Base-by-base conservation (phyloP, 2,888 invertebrate species). In the Eueremaeus valkanovi region DNA sequence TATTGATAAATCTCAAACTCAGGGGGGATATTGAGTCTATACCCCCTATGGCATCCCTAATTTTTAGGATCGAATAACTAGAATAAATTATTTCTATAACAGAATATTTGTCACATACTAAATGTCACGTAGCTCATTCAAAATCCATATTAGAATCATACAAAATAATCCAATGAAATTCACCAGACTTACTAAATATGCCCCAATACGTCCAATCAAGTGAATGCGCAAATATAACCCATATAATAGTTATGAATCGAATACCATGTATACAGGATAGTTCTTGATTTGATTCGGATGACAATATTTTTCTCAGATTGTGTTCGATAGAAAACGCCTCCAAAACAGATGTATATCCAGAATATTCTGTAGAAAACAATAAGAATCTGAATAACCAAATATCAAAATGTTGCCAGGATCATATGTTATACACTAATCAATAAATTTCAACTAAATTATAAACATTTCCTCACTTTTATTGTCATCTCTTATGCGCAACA, bases 191-290 rank as follows among this genome's bases (percentile, higher is more conserved):
- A 68, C 73, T 74, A 27, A 74, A 74, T 16, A 49, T 70, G 21
- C 36, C 40, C 9, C 18, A 74, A n/a, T 76, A 16, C 21, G 31
- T 51, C 73, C 73, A 76, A 16, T 31, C 45, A n/a, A 70, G 36
- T n/a, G 77, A 74, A 42, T 78, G 78, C 3, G 77, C 78, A 8
- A 78, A 45, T 18, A 78, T 76, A 31, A 78, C 78, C 78, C 78
- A 78, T 16, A 68, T 31, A 45, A 78, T 76, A 21, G 75, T 78
- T 3, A 77, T 21, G 11, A 77, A 40, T 61, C 78, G 33, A n/a
- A 78, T 66, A 21, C 78, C 78, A 58, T 78, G 76, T 8, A 78
- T 13, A 61, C 78, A 78, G 27, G 55, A 61, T 2, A 78, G 24
- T 9, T 74, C 73, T 16, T 73, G 21, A 21, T 1, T 36, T 36